Conservation (phyloP, 2,113 vertebrate species). For the Hippocampus mohnikei region DNA sequence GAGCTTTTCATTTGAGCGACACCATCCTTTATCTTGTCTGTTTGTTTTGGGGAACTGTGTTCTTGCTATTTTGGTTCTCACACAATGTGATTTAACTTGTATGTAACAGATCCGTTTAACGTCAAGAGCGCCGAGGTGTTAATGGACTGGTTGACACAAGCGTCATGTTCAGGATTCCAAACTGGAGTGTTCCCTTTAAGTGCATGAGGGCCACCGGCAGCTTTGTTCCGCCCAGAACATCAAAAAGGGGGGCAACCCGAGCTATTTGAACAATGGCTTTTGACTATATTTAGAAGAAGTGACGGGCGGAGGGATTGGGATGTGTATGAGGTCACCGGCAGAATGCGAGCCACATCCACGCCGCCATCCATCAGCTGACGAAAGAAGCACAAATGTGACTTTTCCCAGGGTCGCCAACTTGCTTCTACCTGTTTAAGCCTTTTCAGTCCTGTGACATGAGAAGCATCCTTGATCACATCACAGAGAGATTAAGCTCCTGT, state of each 20-base stretch:
- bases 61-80: neutral
- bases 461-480: slow-evolving; percentile 57
- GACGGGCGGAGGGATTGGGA: slow-evolving; percentile 64
- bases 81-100: slow-evolving; percentile 8
- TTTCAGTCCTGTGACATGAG: slow-evolving; percentile 46
- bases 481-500: slow-evolving; percentile 64
- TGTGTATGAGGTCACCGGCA: slow-evolving; percentile 66
- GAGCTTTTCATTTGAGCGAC: neutral
- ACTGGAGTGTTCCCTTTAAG: slow-evolving; percentile 61
- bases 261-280: slow-evolving; percentile 69
- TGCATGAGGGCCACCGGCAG: slow-evolving; percentile 59
- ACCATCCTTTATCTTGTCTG: neutral
- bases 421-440: slow-evolving; percentile 39
- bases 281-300: slow-evolving; percentile 73
- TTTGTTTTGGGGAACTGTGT: neutral
- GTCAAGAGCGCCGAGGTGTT: slow-evolving; percentile 52
- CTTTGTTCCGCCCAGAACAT: slow-evolving; percentile 71
- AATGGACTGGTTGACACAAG: slow-evolving; percentile 68
- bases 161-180: slow-evolving; percentile 69
- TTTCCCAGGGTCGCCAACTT: slow-evolving; percentile 42
- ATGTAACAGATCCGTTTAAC: slow-evolving; percentile 40
- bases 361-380: slow-evolving; percentile 63
- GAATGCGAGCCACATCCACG: slow-evolving; percentile 51
- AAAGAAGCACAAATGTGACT: slow-evolving; percentile 62
- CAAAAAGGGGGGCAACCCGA: slow-evolving; percentile 60